These are phyloP conservation scores for Beroe ovata DNA, from an alignment of 37 sponge, comb jelly and placozoan species.

Conservation along the genomic window DNA sequence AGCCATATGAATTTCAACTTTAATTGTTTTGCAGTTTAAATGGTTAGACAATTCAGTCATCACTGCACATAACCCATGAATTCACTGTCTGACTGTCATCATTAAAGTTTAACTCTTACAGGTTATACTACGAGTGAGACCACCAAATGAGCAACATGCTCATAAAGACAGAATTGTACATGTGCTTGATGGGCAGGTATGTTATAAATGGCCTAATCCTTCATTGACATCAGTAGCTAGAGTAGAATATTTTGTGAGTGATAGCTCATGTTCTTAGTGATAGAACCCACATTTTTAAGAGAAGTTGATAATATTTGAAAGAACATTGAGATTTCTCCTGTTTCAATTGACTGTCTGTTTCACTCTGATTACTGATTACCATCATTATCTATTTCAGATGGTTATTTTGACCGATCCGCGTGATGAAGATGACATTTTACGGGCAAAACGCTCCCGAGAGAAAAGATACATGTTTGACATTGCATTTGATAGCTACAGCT, in stretches of 20 bases:
- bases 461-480: slow-evolving; percentile 79
- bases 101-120: too few species aligned
- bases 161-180: slow-evolving; percentile 54
- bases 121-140: slow-evolving; percentile 36
- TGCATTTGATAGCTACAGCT: slow-evolving; percentile 71
- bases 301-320: too few species aligned
- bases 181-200: slow-evolving; percentile 61
- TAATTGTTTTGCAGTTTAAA: too few species aligned
- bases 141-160: slow-evolving; percentile 50
- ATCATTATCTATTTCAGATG: slow-evolving; percentile 41
- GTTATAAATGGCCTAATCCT: not conserved
- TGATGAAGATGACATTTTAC: slow-evolving; percentile 82
- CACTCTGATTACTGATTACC: not conserved
- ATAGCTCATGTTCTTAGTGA: too few species aligned
- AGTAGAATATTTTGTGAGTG: too few species aligned
- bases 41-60: too few species aligned
- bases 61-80: too few species aligned
- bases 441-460: slow-evolving; percentile 77
- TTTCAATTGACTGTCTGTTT: too few species aligned
- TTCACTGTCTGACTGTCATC: too few species aligned
- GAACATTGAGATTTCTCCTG: too few species aligned
- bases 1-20: too few species aligned
- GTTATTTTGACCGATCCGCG: slow-evolving; percentile 81
- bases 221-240: not conserved
- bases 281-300: too few species aligned